These are phyloP conservation scores for Sardinella longiceps DNA, from an alignment of 2,797 vertebrate genomes.

Conservation along the genomic window DNA sequence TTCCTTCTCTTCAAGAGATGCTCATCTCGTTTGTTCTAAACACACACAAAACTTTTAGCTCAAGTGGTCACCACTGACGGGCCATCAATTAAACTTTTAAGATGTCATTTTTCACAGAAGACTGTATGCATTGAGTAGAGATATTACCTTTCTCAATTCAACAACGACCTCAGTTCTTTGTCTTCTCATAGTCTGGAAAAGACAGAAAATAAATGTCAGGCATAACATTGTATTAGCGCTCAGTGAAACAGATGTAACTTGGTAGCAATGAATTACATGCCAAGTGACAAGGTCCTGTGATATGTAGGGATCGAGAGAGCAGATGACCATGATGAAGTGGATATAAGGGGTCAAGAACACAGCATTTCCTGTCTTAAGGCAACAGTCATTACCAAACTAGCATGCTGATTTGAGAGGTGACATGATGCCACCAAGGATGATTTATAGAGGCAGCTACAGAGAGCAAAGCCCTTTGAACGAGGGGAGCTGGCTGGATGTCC, in stretches of 20 bases:
- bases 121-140: background rate
- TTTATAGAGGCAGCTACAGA: background rate
- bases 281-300: background rate
- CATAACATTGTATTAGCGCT: background rate
- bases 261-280: background rate
- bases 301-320: background rate
- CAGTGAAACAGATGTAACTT: background rate
- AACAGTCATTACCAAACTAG: background rate
- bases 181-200: slow-evolving; percentile 94
- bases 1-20: slow-evolving; percentile 98
- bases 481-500: background rate
- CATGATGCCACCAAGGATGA: background rate
- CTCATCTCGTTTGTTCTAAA: slow-evolving; percentile 96
- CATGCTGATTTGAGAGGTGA: background rate
- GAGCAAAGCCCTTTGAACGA: background rate
- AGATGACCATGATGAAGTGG: background rate
- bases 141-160: slow-evolving; percentile 93
- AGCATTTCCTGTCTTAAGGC: slow-evolving; percentile 4
- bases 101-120: too few species aligned
- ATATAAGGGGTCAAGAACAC: background rate
- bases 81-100: background rate
- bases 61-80: background rate
- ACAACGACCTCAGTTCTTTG: slow-evolving; percentile 98
- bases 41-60: slow-evolving; percentile 4
- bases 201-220: background rate